Conservation (phyloP, 2,888 invertebrate species). For the Spilarctia lutea region DNA sequence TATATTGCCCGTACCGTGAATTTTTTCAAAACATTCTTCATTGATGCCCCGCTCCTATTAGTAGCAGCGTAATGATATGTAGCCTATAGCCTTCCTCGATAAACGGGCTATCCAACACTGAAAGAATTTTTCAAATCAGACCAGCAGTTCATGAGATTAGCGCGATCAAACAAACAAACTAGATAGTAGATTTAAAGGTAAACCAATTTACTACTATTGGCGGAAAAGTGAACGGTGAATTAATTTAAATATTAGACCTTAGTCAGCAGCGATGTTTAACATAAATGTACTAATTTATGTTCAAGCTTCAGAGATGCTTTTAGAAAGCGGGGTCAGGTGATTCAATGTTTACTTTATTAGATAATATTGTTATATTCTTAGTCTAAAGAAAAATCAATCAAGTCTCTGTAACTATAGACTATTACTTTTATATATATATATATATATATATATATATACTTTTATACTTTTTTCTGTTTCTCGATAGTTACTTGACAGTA, state of each 20-base stretch:
- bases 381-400: background rate
- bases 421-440: no score
- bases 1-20: no score
- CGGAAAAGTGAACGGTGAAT: constrained; percentile 6
- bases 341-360: constrained; percentile 11
- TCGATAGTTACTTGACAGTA: background rate
- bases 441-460: no score
- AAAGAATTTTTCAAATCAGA: no score
- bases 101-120: no score
- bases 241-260: background rate
- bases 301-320: constrained; percentile 42
- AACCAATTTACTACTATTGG: background rate
- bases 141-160: no score
- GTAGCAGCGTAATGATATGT: no score
- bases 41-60: no score
- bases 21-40: no score
- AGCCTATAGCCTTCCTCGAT: no score
- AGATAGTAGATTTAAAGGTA: no score
- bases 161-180: no score
- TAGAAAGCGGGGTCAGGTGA: constrained; percentile 68
- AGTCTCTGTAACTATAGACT: background rate
- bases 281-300: constrained; percentile 37
- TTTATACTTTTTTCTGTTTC: background rate
- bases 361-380: background rate
- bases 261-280: constrained; percentile 8